Evolutionary conservation across 2,888 invertebrate species (phyloP).

Genomic region (Cyaniris semiargus): DNA sequence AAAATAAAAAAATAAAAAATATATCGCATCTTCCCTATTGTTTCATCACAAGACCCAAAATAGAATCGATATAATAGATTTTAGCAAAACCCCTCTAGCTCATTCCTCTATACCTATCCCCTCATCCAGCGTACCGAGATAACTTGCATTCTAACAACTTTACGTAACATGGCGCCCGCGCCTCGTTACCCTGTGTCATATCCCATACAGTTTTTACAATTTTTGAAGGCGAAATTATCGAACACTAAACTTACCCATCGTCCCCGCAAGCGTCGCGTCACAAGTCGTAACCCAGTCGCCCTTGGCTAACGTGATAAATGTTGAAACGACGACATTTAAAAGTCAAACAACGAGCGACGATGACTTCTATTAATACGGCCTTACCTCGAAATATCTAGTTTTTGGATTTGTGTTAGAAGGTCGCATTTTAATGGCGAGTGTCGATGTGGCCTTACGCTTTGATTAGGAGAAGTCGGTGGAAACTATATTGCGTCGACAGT

Average conservation of each 20-base stretch:
- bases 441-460: conserved; percentile 14
- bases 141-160: no score
- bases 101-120: no score
- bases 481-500: not conserved
- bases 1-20: no score
- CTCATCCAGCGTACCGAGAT: no score
- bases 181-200: not conserved
- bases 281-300: conserved; percentile 36
- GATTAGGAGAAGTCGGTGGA: conserved; percentile 13
- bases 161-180: no score
- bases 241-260: not conserved
- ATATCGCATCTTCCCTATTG: no score
- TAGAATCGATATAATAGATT: no score
- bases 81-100: no score
- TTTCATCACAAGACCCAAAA: no score
- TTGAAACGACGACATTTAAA: conserved; percentile 47
- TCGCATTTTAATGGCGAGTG: conserved; percentile 34
- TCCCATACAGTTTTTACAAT: not conserved
- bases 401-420: conserved; percentile 33
- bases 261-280: conserved; percentile 18
- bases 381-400: conserved; percentile 33
- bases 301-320: conserved; percentile 41
- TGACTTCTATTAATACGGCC: conserved; percentile 39
- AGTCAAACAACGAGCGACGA: conserved; percentile 43
- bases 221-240: no score